Evolutionary conservation across 2,797 vertebrate genomes (phyloP), one percentile per base, ranked within the genome.

Genomic region (Trachurus trachurus): DNA sequence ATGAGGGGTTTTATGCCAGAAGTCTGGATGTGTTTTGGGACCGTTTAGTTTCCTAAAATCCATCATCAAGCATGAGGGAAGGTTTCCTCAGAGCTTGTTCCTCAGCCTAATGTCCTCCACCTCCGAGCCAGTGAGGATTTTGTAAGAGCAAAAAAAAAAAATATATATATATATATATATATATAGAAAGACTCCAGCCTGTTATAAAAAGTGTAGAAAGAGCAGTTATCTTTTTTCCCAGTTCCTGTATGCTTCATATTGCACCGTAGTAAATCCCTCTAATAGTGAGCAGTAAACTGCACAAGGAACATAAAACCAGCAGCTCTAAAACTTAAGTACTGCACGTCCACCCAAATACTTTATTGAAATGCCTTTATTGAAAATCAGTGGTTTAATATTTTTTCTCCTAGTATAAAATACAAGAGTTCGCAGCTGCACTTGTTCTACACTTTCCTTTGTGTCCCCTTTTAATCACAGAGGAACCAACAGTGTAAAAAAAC

Each of bases 1-100:
- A 74, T 56, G 76, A 79, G 54, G 63, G 47, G 4, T 42, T 81
- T 73, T 6, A 9, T 69, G 67, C 69, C 52, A 61, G 59, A 74
- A 17, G 54, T n/a, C 61, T 71, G 42, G 56, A 19, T 73, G 42
- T 50, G 49, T 71, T 82, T 63, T 49, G 9, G 56, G 47, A 71
- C 66, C 39, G 59, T 67, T 84, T 76, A 13, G 29, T 67, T 71
- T 58, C 10, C 16, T 42, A 37, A 39, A 74, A 56, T 49, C 6
- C 66, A 76, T 78, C 47, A 44, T 61, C 13, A 50, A 49, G 53
- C 39, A 53, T 21, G 26, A 56, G 10, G 63, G 16, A 47, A 22
- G 52, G 4, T 6, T 10, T 73, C 50, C 17, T 66, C 22, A 31
- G 53, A 40, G 66, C 39, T 34, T 9, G 7, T 60, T 76, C 69